These are phyloP conservation scores for Bubalus kerabau DNA, from an alignment of 2,113 vertebrate species.

Conservation along the genomic window DNA sequence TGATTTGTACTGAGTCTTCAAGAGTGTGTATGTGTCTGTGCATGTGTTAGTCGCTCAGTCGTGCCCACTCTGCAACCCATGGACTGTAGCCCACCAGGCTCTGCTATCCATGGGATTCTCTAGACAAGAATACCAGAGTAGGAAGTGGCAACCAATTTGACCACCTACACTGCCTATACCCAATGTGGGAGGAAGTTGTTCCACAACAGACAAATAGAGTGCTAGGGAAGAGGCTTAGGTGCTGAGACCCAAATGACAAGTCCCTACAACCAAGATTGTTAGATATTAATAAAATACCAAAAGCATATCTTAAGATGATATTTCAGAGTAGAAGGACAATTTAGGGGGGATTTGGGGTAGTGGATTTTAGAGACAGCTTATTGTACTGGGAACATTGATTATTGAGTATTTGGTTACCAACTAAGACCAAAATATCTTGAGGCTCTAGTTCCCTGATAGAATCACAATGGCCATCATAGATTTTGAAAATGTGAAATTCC, in stretches of 20 bases:
- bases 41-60: fast-evolving
- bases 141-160: neutral
- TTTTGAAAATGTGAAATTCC: neutral
- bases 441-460: neutral
- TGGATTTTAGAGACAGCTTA: neutral
- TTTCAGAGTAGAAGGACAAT: neutral
- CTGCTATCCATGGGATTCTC: neutral
- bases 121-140: neutral
- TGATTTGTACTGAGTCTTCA: neutral
- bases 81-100: neutral
- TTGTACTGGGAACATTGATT: neutral
- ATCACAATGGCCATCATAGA: neutral
- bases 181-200: neutral
- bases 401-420: neutral
- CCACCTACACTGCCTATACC: neutral
- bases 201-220: neutral
- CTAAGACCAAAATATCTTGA: neutral
- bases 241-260: neutral
- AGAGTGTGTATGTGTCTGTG: neutral
- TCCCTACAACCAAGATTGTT: neutral
- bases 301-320: neutral
- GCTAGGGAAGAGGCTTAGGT: neutral
- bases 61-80: neutral
- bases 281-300: neutral
- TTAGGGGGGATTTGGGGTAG: fast-evolving